Conservation (phyloP, 2,113 vertebrate genomes). For the Pangasianodon hypophthalmus region DNA sequence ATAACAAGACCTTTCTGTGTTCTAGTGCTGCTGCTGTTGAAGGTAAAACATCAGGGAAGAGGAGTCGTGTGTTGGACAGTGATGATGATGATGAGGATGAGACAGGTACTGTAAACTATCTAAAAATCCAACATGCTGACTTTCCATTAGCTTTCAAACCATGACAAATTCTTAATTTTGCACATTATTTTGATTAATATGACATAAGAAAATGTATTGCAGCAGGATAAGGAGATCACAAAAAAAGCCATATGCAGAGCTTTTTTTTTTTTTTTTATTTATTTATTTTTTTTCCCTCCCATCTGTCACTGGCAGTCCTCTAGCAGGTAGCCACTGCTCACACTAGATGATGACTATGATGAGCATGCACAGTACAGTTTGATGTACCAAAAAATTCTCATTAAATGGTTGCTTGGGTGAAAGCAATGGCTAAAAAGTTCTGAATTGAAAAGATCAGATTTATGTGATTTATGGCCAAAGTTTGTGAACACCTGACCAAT, state of each 20-base stretch:
- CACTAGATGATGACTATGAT: not conserved
- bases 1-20: constrained; percentile 3
- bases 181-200: not conserved
- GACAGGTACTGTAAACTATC: constrained; percentile 56
- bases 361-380: not conserved
- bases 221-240: not conserved
- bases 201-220: not conserved
- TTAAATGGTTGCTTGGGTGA: not conserved
- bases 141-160: not conserved
- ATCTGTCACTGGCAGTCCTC: not conserved
- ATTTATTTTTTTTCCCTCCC: too few relatives aligned
- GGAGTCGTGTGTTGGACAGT: constrained; percentile 75
- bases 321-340: not conserved
- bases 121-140: not conserved
- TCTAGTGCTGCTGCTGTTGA: constrained; percentile 25
- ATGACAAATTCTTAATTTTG: not conserved
- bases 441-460: too few relatives aligned
- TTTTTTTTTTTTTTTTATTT: not conserved
- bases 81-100: constrained; percentile 64
- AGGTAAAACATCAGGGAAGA: constrained; percentile 64
- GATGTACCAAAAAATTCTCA: not conserved
- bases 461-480: too few relatives aligned
- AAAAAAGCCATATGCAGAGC: not conserved
- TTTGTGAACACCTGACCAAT: too few relatives aligned
- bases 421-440: too few relatives aligned